Evolutionary conservation across 2,888 invertebrate species (phyloP), one percentile per base, ranked within the genome.

Genomic region (Drosophila limbata): DNA sequence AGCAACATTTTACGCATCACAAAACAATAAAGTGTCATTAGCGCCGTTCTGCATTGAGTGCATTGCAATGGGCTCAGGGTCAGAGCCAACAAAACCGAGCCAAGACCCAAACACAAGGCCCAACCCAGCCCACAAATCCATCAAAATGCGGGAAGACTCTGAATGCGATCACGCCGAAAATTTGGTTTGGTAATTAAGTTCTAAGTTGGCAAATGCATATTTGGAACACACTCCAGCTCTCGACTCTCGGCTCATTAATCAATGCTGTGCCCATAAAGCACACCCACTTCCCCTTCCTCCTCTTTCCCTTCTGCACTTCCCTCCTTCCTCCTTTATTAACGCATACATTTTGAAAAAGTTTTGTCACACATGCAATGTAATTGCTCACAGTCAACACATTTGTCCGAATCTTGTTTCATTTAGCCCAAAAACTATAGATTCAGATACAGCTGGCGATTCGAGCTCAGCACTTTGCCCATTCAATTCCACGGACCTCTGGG

Each of bases 1-100:
- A 64, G 73, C 65, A 69, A 68, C 66, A 83, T 85, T 87, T 85
- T 73, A 87, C 81, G 88, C 85, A 77, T 85, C 88, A 77, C 85
- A 85, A 85, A 72, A 85, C 81, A 87, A 87, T 85, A 66, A 74
- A 77, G 56, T 57, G 79, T 87, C 85, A 87, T 87, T 87, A 84
- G 84, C 71, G 65, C 72, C 72, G 77, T 63, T 76, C 65, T 66
- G 75, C 68, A 56, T 56, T 40, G 47, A 19, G 52, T 47, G 5
- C 39, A 62, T 33, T 65, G 45, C 61, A 62, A 39, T 61, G 55
- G 50, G 59, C 64, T 56, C 79, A 73, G 64, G 77, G 69, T 69
- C 74, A 65, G 33, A 45, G 21, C 15, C 35, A 19, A 15, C 74
- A 63, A 28, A 39, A 15, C 15, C 28, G 19, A 15, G 57, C 17